Evolutionary conservation across 2,888 invertebrate genomes (phyloP).

Genomic region (Encarsia formosa): DNA sequence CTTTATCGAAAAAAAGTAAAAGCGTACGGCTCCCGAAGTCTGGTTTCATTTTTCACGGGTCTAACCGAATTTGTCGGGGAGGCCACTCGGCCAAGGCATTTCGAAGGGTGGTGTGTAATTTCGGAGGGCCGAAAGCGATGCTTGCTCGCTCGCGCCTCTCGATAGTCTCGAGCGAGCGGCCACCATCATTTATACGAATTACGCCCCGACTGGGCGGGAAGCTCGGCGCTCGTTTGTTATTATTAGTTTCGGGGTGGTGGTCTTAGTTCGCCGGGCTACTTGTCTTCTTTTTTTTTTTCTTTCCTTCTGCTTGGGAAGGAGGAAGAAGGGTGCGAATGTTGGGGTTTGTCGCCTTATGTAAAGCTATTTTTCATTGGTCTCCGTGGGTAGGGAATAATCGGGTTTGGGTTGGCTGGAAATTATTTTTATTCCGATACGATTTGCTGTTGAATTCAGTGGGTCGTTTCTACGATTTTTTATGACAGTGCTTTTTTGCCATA

Average conservation of each 20-base stretch:
- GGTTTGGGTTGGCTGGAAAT: too few species aligned
- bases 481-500: too few species aligned
- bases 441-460: too few species aligned
- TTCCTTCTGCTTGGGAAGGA: neutral
- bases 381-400: too few species aligned
- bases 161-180: constrained; percentile 29
- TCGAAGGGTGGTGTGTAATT: neutral
- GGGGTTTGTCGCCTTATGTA: neutral
- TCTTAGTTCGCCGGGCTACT: constrained; percentile 28
- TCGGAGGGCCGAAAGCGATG: neutral
- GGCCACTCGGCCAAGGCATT: too few species aligned
- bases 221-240: constrained; percentile 42
- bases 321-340: neutral
- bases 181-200: constrained; percentile 52
- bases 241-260: constrained; percentile 39
- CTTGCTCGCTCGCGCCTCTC: too few species aligned
- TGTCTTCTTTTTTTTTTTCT: constrained; percentile 4
- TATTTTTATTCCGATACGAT: too few species aligned
- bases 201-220: constrained; percentile 40
- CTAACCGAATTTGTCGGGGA: constrained; percentile 51
- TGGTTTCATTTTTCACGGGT: constrained; percentile 47
- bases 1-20: neutral
- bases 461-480: too few species aligned
- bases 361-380: neutral
- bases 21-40: neutral